Evolutionary conservation across 2,797 vertebrate species (phyloP), one percentile per base, ranked within the genome.

Genomic region (Sebastes flavidus): DNA sequence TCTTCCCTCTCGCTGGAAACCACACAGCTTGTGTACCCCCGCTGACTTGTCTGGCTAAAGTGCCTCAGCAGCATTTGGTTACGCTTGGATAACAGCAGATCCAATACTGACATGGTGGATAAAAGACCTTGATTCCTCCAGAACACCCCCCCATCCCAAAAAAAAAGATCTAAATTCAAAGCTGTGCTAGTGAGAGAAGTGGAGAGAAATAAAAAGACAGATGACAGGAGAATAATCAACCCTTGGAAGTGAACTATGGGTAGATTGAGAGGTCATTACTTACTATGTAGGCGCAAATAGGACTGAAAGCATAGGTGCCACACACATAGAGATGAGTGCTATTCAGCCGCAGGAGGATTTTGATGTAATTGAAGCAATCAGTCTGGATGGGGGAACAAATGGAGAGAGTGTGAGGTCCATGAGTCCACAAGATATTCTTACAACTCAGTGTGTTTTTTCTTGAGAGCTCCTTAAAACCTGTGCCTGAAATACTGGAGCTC

Each of bases 291-390:
- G 96, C 82, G 65, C 98, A 99, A 83, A 95, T 83, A 0, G 98
- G 98, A 86, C 98, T 99, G 94, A 99, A 99, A 89, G 98, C 97
- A 0, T 97, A 97, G 1, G 98, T 99, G 71, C 98, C 98, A 1
- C 98, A 99, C 87, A 97, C 95, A 52, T 97, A 97, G 38, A 99
- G 95, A 87, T 98, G 97, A 88, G 95, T 99, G 93, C 94, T 95
- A 75, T 98, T 99, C 86, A 98, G 91, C 30, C 88, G 95, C 88
- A 98, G 96, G 68, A 99, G 96, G 87, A 98, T 97, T 95, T 99
- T 98, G 95, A 99, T 95, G 91, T 99, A 99, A 94, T 99, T 99
- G 92, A 98, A 97, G 90, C 98, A 99, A 92, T 99, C 98, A 3
- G 96, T 97, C 98, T 99, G 87, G 54, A 86, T 89, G 63, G 70